These are phyloP conservation scores for Drosophila heteroneura DNA, from an alignment of 2,888 invertebrate genomes.

Conservation along the genomic window DNA sequence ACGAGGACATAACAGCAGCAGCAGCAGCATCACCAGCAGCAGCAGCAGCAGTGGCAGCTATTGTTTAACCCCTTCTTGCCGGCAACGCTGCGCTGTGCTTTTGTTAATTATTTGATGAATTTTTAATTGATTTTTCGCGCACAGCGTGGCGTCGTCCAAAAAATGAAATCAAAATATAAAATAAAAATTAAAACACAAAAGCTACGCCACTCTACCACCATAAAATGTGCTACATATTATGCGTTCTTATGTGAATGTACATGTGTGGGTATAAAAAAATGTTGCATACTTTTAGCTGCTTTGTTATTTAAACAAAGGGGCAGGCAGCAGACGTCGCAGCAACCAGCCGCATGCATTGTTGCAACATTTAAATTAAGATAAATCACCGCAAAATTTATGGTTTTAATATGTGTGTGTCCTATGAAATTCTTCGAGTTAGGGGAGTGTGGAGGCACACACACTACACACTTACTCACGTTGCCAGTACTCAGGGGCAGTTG, in stretches of 20 bases:
- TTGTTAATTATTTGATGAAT: constrained; percentile 84
- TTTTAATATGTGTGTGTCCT: constrained; percentile 70
- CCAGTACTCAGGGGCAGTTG: constrained; percentile 39
- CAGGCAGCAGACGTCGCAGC: constrained; percentile 55
- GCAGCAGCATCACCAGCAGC: constrained; percentile 23
- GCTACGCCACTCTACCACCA: constrained; percentile 22
- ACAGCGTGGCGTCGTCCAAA: constrained; percentile 57
- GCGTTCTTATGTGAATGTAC: neutral
- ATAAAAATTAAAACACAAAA: constrained; percentile 47
- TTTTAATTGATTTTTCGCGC: constrained; percentile 83
- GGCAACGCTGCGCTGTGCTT: constrained; percentile 63
- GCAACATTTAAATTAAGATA: constrained; percentile 85
- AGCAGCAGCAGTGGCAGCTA: constrained; percentile 50
- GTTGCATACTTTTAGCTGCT: constrained; percentile 78
- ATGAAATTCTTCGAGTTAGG: constrained; percentile 1
- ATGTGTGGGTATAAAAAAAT: constrained; percentile 45
- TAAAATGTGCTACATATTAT: constrained; percentile 48
- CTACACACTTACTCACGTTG: neutral
- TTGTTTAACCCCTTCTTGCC: constrained; percentile 74
- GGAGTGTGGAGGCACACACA: neutral
- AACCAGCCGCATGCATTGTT: constrained; percentile 72
- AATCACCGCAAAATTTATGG: constrained; percentile 85
- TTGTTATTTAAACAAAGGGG: constrained; percentile 75
- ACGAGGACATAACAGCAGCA: constrained; percentile 27
- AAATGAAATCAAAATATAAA: constrained; percentile 20